Evolutionary conservation across 37 sponge, comb jelly and placozoan species (phyloP), one percentile per base, ranked within the genome.

Genomic region (Halichondria panicea): DNA sequence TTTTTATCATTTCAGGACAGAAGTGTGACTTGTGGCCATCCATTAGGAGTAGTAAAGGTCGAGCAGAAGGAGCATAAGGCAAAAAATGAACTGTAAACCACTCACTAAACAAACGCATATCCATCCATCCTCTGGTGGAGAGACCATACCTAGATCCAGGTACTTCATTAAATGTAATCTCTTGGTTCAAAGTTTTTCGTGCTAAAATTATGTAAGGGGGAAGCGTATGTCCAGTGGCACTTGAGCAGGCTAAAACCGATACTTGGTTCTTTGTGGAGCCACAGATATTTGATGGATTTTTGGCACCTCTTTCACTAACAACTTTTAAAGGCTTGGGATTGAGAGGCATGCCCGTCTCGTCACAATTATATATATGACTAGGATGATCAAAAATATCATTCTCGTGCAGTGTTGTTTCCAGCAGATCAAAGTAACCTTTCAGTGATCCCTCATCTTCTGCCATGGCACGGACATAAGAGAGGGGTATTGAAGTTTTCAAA

Each of bases 51-150:
- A 58, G n/a, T n/a, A 58, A n/a, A 24, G 60, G 60, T 44, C 71
- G 18, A 44, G 24, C 25, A 44, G 33, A 12, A 19, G 71, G 52
- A 24, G 52, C 52, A 43, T 41, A 70, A 9, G 15, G 25, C 21
- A 70, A 27, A 44, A 70, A 70, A 44, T 70, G 71, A 9, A n/a
- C 28, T 37, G 9, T 12, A 44, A 70, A 70, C 71, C 71, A 70
- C 7, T 7, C 48, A 15, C 12, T 46, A 21, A 70, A 70, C 6
- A 70, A 24, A 4, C 33, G 24, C 12, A 8, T 8, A 44, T 41
- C 52, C 24, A 70, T 70, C 71, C 71, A 70, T 7, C 71, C 71
- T 18, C 44, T 70, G 44, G 6, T 9, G 22, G 52, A 70, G 18
- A 70, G 30, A 19, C 52, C 71, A 70, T 70, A 70, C 7, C 12